Conservation (phyloP, 2,113 vertebrate genomes). For the Melanocharis versteri region DNA sequence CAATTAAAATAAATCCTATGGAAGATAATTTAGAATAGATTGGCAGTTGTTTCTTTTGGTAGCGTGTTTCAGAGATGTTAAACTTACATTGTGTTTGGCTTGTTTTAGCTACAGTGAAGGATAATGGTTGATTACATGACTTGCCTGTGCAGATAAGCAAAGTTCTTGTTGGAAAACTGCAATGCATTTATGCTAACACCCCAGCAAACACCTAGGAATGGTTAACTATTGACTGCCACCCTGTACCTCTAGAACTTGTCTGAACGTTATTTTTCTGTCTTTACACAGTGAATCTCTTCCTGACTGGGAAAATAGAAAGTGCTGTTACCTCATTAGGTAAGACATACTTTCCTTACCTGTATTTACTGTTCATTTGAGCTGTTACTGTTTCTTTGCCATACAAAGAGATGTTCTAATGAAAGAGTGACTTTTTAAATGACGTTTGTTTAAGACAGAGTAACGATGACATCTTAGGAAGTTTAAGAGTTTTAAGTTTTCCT, state of each 20-base stretch:
- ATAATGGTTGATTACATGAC: background rate
- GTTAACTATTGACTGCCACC: background rate
- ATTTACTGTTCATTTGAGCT: background rate
- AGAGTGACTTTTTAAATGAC: background rate
- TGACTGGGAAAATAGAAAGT: constrained; percentile 73
- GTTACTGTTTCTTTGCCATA: background rate
- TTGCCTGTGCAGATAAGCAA: background rate
- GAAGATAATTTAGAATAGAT: background rate
- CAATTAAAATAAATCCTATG: background rate
- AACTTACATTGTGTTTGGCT: background rate
- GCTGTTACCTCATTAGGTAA: constrained; percentile 75
- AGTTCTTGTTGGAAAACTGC: background rate
- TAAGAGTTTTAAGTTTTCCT: background rate
- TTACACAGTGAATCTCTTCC: constrained; percentile 76
- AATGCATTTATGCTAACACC: background rate
- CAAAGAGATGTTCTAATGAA: background rate
- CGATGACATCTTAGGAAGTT: background rate
- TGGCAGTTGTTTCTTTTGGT: background rate
- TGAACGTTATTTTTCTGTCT: constrained; percentile 23
- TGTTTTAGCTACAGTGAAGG: background rate
- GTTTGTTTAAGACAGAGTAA: background rate
- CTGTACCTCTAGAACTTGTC: background rate
- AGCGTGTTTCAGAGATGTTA: background rate
- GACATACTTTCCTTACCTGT: background rate
- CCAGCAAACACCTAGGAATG: background rate